phyloP scores from a whole-genome alignment of 2,888 invertebrate species.

The Acanthoscelides obtectus region DNA sequence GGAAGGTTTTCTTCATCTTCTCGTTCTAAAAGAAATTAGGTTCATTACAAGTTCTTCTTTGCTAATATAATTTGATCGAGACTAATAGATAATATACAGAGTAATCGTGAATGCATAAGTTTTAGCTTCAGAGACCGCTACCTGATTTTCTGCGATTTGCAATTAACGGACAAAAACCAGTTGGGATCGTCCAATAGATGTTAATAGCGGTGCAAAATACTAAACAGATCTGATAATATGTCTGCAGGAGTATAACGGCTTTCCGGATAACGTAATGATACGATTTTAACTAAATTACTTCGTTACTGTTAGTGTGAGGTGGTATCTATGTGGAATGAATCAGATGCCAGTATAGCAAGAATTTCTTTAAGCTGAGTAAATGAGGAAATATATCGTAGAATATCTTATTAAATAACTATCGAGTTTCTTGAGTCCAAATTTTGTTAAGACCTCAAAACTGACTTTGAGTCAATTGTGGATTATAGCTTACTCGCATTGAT shows the following conservation, averaged over 20 bases:
- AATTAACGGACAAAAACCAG: not conserved
- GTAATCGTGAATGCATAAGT: not conserved
- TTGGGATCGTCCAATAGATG: not conserved
- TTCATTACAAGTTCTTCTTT: not conserved
- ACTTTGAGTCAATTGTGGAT: too few species aligned
- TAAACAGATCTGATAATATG: not conserved
- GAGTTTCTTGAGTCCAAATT: too few species aligned
- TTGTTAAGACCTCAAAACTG: too few species aligned
- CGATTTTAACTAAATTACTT: not conserved
- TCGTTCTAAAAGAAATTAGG: not conserved
- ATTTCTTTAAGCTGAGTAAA: not conserved
- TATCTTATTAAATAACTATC: too few species aligned
- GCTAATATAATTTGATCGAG: not conserved
- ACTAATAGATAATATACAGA: not conserved
- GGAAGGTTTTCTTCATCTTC: slow-evolving; percentile 10
- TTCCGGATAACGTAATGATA: not conserved
- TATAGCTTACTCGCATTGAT: too few species aligned
- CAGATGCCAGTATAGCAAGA: not conserved
- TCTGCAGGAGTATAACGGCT: not conserved
- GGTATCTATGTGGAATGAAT: not conserved
- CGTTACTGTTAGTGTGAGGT: not conserved
- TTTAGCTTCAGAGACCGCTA: not conserved
- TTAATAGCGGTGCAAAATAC: not conserved
- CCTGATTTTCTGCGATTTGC: not conserved
- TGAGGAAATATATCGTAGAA: not conserved